Evolutionary conservation across 1,140 invertebrate genomes (phyloP).

Genomic region (Bombus waltoni): DNA sequence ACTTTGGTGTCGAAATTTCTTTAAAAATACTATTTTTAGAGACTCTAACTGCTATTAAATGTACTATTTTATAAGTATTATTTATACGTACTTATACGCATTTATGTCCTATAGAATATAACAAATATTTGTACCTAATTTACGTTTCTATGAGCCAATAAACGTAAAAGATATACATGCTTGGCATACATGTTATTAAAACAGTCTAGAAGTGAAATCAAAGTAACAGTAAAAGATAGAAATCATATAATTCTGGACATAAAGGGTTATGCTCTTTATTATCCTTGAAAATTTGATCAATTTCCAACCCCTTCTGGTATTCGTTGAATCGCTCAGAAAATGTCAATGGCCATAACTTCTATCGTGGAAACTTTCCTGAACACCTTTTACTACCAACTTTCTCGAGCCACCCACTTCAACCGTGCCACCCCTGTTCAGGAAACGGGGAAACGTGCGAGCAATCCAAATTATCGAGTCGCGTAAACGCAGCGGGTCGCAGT

Average conservation of each 20-base stretch:
- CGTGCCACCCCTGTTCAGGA: too few relatives aligned
- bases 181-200: not conserved
- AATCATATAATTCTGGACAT: not conserved
- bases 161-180: too few relatives aligned
- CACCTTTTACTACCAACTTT: not conserved
- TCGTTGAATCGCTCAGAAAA: not conserved
- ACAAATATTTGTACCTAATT: not conserved
- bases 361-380: not conserved
- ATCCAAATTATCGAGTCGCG: not conserved
- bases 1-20: too few relatives aligned
- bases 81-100: too few relatives aligned
- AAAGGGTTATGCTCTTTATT: not conserved
- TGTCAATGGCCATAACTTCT: not conserved
- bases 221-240: not conserved
- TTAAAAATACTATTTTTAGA: too few relatives aligned
- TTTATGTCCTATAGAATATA: not conserved
- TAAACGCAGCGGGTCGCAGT: not conserved
- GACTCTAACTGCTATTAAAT: not conserved
- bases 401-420: not conserved
- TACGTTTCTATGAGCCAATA: not conserved
- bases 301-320: too few relatives aligned
- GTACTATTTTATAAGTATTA: too few relatives aligned
- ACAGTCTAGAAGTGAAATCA: not conserved
- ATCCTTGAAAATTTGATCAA: too few relatives aligned
- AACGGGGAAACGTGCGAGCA: too few relatives aligned